Evolutionary conservation across 2,797 vertebrate species (phyloP).

Genomic region (Catamblyrhynchus diadema): DNA sequence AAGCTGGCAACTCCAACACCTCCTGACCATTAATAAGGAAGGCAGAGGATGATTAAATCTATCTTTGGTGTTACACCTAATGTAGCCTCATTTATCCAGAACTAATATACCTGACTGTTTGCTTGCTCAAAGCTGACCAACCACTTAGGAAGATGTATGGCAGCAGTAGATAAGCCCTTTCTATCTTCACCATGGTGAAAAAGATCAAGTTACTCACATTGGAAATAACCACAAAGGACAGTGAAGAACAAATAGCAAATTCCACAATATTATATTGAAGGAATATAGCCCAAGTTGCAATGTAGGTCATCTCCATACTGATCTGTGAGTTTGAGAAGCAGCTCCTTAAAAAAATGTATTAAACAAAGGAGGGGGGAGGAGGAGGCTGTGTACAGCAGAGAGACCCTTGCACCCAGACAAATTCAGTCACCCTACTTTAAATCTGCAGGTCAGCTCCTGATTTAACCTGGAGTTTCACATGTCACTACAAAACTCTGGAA

Average conservation of each 20-base stretch:
- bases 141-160: background rate
- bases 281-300: background rate
- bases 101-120: background rate
- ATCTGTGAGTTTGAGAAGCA: background rate
- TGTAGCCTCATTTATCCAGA: background rate
- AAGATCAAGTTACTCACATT: background rate
- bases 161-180: background rate
- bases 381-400: background rate
- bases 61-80: background rate
- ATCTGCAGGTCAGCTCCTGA: background rate
- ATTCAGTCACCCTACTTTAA: background rate
- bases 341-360: background rate
- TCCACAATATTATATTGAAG: background rate
- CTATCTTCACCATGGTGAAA: background rate
- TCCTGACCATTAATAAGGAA: background rate
- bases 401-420: background rate
- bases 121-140: background rate
- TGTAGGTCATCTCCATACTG: background rate
- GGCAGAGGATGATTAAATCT: background rate
- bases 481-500: background rate
- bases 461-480: background rate
- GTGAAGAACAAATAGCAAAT: background rate
- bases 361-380: background rate
- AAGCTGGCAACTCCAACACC: background rate
- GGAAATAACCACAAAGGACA: background rate